phyloP scores from a whole-genome alignment of 2,888 invertebrate species.

The Myopa testacea region DNA sequence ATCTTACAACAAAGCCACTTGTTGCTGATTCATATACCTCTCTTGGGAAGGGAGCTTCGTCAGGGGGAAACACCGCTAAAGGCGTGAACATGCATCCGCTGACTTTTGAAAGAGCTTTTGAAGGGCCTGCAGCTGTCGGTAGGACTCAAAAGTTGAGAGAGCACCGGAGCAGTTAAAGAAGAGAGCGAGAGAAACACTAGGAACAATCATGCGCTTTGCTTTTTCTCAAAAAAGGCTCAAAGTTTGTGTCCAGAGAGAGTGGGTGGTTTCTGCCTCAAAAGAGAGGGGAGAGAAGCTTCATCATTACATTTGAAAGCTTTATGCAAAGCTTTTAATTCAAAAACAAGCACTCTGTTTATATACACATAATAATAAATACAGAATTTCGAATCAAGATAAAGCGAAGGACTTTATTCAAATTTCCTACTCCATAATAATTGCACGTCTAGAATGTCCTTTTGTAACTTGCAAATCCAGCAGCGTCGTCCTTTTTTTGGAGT shows the following conservation, averaged over 20 bases:
- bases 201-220: conserved; percentile 24
- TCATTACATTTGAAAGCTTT: neutral
- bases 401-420: conserved; percentile 7
- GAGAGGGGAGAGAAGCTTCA: neutral
- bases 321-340: conserved; percentile 10
- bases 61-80: too few relatives aligned
- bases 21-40: too few relatives aligned
- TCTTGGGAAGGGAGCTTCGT: too few relatives aligned
- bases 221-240: neutral
- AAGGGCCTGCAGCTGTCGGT: too few relatives aligned
- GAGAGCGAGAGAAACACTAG: too few relatives aligned
- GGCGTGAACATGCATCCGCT: too few relatives aligned
- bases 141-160: too few relatives aligned
- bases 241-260: too few relatives aligned
- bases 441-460: neutral
- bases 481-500: too few relatives aligned
- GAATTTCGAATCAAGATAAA: neutral
- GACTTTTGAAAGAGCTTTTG: too few relatives aligned
- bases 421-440: neutral
- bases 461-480: neutral
- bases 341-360: neutral
- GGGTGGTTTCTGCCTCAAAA: neutral
- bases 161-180: too few relatives aligned
- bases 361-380: neutral
- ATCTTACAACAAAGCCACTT: too few relatives aligned